Evolutionary conservation across 1,140 invertebrate species (phyloP).

Genomic region (Pectinophora gossypiella): DNA sequence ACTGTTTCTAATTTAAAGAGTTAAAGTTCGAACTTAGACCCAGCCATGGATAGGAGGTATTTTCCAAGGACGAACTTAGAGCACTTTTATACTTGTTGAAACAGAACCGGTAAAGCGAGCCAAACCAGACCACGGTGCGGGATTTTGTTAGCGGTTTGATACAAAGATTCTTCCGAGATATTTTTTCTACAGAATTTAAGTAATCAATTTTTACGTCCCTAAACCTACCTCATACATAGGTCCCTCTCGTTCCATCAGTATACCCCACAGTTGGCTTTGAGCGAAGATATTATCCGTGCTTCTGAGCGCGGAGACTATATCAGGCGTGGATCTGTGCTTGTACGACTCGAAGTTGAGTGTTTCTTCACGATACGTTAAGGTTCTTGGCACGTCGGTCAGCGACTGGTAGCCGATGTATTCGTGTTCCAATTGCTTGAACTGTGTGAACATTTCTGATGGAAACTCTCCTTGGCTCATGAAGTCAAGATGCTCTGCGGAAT

Average conservation of each 20-base stretch:
- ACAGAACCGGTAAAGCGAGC: no score
- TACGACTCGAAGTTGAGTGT: slow-evolving; percentile 60
- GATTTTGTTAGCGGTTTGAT: no score
- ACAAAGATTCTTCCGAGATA: no score
- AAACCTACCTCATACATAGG: slow-evolving; percentile 80
- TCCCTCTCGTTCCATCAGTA: slow-evolving; percentile 90
- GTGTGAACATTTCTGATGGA: slow-evolving; percentile 82
- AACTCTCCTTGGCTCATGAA: slow-evolving; percentile 90
- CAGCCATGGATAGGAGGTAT: no score
- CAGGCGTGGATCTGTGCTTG: slow-evolving; percentile 78
- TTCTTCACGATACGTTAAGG: slow-evolving; percentile 75
- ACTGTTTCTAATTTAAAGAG: background rate
- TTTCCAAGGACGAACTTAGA: no score
- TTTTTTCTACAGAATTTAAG: no score
- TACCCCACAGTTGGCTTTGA: slow-evolving; percentile 89
- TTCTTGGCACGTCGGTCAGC: slow-evolving; percentile 96
- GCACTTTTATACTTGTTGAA: no score
- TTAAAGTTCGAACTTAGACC: no score
- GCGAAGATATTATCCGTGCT: slow-evolving; percentile 84
- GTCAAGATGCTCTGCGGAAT: slow-evolving; percentile 90
- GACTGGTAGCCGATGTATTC: slow-evolving; percentile 97
- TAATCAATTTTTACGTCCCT: no score
- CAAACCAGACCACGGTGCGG: no score
- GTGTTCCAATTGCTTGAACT: slow-evolving; percentile 93
- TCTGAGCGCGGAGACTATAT: slow-evolving; percentile 84